A percentile compares a stretch with the other conserved stretches of the same genome.
Conservation (phyloP, 2,888 invertebrate species). For the Macaria notata region DNA sequence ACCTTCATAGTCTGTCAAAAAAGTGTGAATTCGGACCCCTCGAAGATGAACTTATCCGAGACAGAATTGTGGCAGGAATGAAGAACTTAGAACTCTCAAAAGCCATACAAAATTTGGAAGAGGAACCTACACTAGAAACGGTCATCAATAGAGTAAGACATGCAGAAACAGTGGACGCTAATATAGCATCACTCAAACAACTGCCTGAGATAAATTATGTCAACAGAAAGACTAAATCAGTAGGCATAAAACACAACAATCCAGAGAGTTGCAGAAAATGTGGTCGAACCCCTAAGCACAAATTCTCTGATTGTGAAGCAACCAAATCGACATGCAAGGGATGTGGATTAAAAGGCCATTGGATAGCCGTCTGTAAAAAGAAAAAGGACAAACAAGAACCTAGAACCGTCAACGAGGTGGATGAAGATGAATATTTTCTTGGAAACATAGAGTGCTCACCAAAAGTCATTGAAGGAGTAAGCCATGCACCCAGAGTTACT, state of each 20-base stretch:
- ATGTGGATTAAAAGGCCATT: constrained; percentile 2
- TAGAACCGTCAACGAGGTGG: constrained; percentile 1
- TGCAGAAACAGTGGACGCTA: neutral
- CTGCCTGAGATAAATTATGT: neutral
- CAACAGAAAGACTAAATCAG: neutral
- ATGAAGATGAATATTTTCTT: neutral
- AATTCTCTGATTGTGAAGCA: constrained; percentile 4
- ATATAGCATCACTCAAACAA: neutral
- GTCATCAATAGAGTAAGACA: constrained; percentile 1
- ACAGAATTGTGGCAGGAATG: constrained; percentile 2
- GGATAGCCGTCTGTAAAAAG: constrained; percentile 3
- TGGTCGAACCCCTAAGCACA: constrained; percentile 1
- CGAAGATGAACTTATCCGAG: constrained; percentile 5
- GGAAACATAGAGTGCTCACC: constrained; percentile 1
- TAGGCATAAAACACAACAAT: no score
- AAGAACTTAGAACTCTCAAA: constrained; percentile 3
- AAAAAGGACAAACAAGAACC: neutral
- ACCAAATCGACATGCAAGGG: constrained; percentile 1
- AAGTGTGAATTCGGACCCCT: constrained; percentile 4
- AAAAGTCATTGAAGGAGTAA: neutral
- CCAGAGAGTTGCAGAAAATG: constrained; percentile 4
- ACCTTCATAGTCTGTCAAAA: constrained; percentile 3
- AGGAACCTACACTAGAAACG: neutral
- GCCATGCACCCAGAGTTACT: neutral
- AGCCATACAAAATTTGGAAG: constrained; percentile 2